Evolutionary conservation across 2,888 invertebrate genomes (phyloP).

Genomic region (Hydraecia micacea): DNA sequence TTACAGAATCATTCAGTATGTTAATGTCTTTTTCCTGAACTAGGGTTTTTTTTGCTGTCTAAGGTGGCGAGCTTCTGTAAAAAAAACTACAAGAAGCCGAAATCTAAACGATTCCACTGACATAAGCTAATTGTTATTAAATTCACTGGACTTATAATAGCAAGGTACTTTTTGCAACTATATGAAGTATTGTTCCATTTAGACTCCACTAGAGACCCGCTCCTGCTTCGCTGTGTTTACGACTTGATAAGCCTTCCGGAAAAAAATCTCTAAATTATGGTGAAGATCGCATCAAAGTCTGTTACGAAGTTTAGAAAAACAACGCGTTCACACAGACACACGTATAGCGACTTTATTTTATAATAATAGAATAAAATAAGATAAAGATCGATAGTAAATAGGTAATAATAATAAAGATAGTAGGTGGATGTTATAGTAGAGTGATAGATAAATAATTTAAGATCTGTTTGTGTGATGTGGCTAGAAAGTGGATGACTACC

Average conservation of each 20-base stretch:
- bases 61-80: not conserved
- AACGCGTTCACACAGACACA: too few species aligned
- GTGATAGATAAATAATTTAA: too few species aligned
- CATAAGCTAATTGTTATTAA: not conserved
- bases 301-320: too few species aligned
- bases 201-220: not conserved
- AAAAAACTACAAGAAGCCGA: not conserved
- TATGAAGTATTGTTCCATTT: not conserved
- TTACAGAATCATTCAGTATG: conserved; percentile 24
- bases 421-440: too few species aligned
- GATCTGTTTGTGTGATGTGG: too few species aligned
- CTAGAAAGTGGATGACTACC: too few species aligned
- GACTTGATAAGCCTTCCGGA: too few species aligned
- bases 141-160: not conserved
- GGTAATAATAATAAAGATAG: not conserved
- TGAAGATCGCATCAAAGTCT: too few species aligned
- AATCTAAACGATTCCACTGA: not conserved
- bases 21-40: not conserved
- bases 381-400: not conserved
- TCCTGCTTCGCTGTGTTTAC: not conserved
- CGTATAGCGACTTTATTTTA: too few species aligned
- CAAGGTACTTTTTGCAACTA: not conserved
- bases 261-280: too few species aligned
- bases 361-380: not conserved
- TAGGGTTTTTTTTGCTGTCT: too few species aligned